Conservation (phyloP, 2,888 invertebrate species). For the Pachycephus smyrnensis region DNA sequence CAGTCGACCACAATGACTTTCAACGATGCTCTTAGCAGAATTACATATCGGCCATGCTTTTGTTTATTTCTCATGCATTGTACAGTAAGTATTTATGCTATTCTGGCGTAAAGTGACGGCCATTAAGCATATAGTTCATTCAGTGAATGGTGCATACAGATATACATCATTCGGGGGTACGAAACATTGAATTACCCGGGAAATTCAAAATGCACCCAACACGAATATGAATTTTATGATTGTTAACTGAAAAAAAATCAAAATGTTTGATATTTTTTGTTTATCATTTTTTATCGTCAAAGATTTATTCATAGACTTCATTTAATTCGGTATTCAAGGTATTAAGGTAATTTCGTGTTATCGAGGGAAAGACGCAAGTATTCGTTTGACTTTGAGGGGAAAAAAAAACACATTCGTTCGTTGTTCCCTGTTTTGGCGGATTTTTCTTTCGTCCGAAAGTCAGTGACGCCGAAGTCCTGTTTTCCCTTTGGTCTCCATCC, state of each 20-base stretch:
- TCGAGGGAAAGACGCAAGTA: background rate
- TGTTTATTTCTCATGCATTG: background rate
- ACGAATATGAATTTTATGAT: too few relatives aligned
- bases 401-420: background rate
- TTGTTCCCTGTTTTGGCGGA: background rate
- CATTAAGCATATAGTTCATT: background rate
- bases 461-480: background rate
- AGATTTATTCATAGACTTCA: background rate
- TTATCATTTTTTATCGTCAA: background rate
- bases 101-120: background rate
- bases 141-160: background rate
- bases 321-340: background rate
- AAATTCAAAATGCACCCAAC: too few relatives aligned
- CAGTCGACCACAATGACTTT: background rate
- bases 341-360: background rate
- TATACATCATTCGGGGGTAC: background rate
- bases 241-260: background rate
- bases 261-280: background rate
- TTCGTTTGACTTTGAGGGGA: background rate
- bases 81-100: background rate
- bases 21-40: background rate
- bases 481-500: background rate
- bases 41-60: background rate
- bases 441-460: background rate
- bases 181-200: background rate